Evolutionary conservation across 1,140 invertebrate genomes (phyloP).

Genomic region (Aricia agestis): DNA sequence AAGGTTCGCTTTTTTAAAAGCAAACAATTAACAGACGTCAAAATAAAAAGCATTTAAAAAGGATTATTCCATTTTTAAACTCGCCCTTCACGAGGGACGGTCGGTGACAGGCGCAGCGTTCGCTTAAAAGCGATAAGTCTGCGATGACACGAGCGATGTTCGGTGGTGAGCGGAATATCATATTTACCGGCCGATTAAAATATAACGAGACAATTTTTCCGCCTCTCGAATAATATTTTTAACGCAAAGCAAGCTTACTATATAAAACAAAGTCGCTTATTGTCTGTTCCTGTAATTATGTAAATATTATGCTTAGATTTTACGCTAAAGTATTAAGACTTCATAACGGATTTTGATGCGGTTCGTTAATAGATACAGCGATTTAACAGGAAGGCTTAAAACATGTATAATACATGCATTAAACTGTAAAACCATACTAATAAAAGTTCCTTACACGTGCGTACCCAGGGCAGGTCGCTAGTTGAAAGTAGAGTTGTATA

Average conservation of each 20-base stretch:
- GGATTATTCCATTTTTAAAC: slow-evolving; percentile 43
- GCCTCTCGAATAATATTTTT: neutral
- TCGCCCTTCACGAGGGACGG: slow-evolving; percentile 30
- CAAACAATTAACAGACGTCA: slow-evolving; percentile 12
- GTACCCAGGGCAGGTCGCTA: no score
- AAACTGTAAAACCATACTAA: no score
- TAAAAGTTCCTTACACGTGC: no score
- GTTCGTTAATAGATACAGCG: no score
- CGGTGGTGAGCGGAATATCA: slow-evolving; percentile 19
- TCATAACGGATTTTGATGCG: no score
- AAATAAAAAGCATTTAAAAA: slow-evolving; percentile 28
- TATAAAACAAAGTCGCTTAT: no score
- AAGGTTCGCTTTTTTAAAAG: slow-evolving; percentile 6
- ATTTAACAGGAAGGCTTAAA: no score
- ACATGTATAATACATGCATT: no score
- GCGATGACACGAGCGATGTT: slow-evolving; percentile 45
- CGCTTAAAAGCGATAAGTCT: slow-evolving; percentile 45
- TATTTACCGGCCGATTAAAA: slow-evolving; percentile 12
- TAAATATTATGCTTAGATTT: no score
- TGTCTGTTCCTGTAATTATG: no score
- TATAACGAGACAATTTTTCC: slow-evolving; percentile 10
- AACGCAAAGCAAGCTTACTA: neutral
- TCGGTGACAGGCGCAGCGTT: slow-evolving; percentile 45
- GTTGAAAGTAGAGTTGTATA: no score
- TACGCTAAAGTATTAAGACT: no score